A percentile compares a stretch with the other conserved stretches of the same genome.
Conservation (phyloP, 30 jellyfish, hydroid and myxozoan species). For the Hydra vulgaris region DNA sequence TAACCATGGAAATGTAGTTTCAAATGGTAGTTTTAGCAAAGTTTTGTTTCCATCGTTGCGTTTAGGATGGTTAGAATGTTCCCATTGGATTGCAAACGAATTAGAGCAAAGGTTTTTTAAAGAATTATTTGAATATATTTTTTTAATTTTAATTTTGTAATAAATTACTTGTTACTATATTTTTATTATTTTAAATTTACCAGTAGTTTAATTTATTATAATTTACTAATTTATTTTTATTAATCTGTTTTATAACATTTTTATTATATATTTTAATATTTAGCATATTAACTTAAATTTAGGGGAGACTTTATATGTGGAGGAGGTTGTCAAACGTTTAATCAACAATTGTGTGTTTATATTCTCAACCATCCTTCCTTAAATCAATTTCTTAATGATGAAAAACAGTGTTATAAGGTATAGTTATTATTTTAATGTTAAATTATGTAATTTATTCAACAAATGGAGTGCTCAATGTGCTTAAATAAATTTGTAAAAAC, state of each 20-base stretch:
- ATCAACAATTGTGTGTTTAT: conserved; percentile 21
- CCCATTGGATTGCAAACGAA: conserved; percentile 10
- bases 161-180: no score
- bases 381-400: neutral
- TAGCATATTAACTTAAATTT: no score
- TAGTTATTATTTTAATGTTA: no score
- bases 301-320: conserved; percentile 17
- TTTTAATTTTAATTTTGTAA: no score
- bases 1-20: conserved; percentile 58
- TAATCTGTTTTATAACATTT: no score
- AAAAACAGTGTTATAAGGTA: neutral
- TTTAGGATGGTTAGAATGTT: conserved; percentile 64
- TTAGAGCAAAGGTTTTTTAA: conserved; percentile 16
- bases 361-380: neutral
- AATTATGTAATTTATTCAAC: no score
- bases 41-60: conserved; percentile 49
- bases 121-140: neutral
- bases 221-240: no score
- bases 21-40: conserved; percentile 53
- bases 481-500: no score
- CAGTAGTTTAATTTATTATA: no score
- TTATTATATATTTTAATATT: no score
- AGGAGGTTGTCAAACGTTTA: conserved; percentile 26
- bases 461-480: no score
- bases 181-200: no score